phyloP scores from a whole-genome alignment of 2,888 invertebrate species.

The Eremobia ochroleuca region DNA sequence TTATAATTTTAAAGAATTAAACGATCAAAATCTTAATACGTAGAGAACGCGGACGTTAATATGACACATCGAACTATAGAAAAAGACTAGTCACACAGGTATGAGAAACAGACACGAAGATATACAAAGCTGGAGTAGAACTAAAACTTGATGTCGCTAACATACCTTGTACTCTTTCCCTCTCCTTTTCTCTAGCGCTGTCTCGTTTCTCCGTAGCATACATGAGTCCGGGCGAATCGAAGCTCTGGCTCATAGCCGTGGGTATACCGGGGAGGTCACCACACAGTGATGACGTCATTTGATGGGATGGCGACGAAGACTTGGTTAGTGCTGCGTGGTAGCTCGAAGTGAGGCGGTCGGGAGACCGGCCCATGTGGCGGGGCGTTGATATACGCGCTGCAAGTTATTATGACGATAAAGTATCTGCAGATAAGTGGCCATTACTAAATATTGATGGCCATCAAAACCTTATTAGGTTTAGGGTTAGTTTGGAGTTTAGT shows the following conservation, averaged over 20 bases:
- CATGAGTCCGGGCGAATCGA: slow-evolving; percentile 81
- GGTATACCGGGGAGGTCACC: slow-evolving; percentile 77
- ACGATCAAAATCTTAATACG: background rate
- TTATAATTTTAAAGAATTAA: background rate
- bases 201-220: slow-evolving; percentile 72
- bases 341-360: slow-evolving; percentile 94
- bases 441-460: background rate
- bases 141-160: background rate
- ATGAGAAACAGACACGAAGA: background rate
- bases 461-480: background rate
- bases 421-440: background rate
- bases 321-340: slow-evolving; percentile 90
- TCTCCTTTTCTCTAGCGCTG: slow-evolving; percentile 64
- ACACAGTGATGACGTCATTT: slow-evolving; percentile 80
- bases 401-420: slow-evolving; percentile 1
- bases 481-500: background rate
- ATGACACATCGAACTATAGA: background rate
- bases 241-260: slow-evolving; percentile 82
- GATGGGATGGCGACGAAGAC: slow-evolving; percentile 78
- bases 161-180: slow-evolving; percentile 69
- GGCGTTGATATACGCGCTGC: slow-evolving; percentile 82
- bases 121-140: no score
- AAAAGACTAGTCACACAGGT: no score
- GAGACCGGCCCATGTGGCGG: slow-evolving; percentile 90
- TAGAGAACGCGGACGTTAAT: background rate